Evolutionary conservation across 2,888 invertebrate species (phyloP), one percentile per base, ranked within the genome.

Genomic region (Stenodera caucasica): DNA sequence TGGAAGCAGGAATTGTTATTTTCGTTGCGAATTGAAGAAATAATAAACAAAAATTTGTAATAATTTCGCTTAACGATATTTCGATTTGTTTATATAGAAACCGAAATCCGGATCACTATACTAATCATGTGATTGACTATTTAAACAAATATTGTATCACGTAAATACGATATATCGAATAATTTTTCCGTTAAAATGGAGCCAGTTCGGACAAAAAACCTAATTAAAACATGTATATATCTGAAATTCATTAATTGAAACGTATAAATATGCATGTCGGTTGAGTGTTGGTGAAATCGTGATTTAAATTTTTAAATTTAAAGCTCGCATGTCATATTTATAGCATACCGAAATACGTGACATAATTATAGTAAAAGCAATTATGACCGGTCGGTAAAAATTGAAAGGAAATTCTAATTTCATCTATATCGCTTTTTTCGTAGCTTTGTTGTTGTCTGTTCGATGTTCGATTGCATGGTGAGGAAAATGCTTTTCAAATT

Each of bases 351-450:
- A 29, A 57, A 53, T 45, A 57, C 57, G 52, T 58, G 58, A 53
- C 23, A 49, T 49, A 59, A 59, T 59, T 50, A 54, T 37, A 51
- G 53, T 21, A 26, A 30, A 37, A 49, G 57, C 49, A 55, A 59
- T 60, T 60, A 56, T 60, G 45, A 33, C 30, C 52, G 23, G 32
- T 40, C 45, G 33, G 23, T 51, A 61, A 58, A 58, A 12, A 21
- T 45, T 45, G 45, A 45, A 45, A 45, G 45, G 51, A 32, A 54
- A 61, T 61, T 57, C 50, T 54, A 61, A 61, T 61, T 61, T 53
- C 18, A 14, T 37, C 52, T 15, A 18, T 33, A 33, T 33, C 18
- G 6, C 14, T 32, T 32, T 50, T 26, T 52, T 56, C 18, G 30
- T 55, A 29, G 49, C 53, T 45, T 7, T 53, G 57, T 53, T 35